Conservation (phyloP, 2,888 invertebrate species). For the Minunthozetes semirufus region DNA sequence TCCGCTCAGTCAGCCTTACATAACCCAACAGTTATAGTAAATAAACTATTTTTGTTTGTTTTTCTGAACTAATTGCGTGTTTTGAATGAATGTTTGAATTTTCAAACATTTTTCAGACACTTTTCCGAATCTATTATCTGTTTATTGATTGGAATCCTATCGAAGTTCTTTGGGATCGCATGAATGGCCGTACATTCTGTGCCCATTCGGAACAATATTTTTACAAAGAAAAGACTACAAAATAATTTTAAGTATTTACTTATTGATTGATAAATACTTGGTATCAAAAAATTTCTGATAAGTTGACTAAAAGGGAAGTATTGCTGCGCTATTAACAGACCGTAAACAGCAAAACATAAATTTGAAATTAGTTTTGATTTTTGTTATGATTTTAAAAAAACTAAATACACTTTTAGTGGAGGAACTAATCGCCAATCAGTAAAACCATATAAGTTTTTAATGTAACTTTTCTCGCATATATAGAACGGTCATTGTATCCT, state of each 20-base stretch:
- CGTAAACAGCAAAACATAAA: neutral
- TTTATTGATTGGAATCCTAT: neutral
- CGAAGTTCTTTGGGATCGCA: neutral
- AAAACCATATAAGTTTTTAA: no score
- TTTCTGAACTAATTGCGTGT: neutral
- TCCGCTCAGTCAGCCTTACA: neutral
- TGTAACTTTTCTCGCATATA: no score
- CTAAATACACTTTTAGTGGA: no score
- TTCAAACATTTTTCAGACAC: neutral
- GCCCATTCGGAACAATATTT: neutral
- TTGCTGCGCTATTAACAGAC: neutral
- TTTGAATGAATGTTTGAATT: neutral
- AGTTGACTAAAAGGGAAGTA: neutral
- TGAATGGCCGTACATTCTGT: neutral
- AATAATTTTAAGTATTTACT: neutral
- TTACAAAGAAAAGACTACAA: no score
- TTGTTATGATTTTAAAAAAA: no score
- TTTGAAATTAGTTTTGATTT: no score
- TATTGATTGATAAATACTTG: neutral
- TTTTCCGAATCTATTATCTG: neutral
- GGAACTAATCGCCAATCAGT: no score
- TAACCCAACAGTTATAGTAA: neutral
- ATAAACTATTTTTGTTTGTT: neutral
- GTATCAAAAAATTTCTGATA: no score
- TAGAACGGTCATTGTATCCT: no score